phyloP scores from a whole-genome alignment of 2,113 vertebrate genomes.

The Microtus richardsoni region DNA sequence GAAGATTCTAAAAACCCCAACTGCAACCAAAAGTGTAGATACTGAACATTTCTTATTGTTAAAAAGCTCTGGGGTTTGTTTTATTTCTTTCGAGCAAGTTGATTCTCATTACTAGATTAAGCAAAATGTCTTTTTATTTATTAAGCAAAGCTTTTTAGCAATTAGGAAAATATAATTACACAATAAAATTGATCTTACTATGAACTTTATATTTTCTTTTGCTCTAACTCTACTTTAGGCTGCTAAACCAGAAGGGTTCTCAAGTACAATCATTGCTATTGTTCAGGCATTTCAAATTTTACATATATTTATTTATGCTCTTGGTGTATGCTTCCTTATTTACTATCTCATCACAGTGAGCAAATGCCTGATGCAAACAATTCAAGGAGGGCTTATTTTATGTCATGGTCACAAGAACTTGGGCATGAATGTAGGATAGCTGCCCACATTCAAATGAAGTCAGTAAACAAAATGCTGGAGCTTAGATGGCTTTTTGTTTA shows the following conservation, averaged over 20 bases:
- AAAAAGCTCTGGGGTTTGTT: neutral
- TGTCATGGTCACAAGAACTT: neutral
- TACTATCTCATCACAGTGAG: neutral
- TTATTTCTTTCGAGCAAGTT: neutral
- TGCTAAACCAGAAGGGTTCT: neutral
- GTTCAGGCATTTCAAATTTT: neutral
- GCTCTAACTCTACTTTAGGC: neutral
- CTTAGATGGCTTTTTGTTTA: neutral
- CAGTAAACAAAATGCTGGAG: neutral
- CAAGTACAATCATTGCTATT: neutral
- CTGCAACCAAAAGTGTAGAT: neutral
- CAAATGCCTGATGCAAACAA: neutral
- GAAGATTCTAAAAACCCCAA: slow-evolving; percentile 41
- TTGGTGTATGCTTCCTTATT: neutral
- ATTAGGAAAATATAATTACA: slow-evolving; percentile 12
- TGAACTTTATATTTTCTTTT: neutral
- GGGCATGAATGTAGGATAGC: neutral
- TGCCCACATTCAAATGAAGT: neutral
- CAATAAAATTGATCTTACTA: neutral
- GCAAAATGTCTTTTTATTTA: neutral
- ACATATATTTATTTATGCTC: neutral
- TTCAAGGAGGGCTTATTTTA: neutral
- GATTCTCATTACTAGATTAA: slow-evolving; percentile 17
- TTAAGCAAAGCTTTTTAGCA: slow-evolving; percentile 41
- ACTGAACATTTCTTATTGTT: neutral